Evolutionary conservation across 2,113 vertebrate genomes (phyloP).

Genomic region (Psephotus haematonotus): DNA sequence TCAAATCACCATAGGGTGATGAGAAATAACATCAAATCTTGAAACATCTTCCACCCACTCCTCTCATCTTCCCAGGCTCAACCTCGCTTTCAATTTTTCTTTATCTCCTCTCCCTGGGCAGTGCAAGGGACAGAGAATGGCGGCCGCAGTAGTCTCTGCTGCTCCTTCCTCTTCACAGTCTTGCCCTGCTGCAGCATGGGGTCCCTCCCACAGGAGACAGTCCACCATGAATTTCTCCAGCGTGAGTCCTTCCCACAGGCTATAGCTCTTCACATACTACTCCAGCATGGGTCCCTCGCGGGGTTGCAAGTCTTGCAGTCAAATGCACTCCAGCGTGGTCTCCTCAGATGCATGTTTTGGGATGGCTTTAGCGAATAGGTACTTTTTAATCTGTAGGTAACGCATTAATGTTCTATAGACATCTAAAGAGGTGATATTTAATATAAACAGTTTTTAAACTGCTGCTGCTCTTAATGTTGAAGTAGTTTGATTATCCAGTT

Average conservation of each 20-base stretch:
- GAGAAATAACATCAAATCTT: neutral
- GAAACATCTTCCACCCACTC: neutral
- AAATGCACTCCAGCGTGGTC: neutral
- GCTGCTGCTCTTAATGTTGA: neutral
- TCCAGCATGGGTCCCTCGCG: neutral
- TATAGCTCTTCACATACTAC: neutral
- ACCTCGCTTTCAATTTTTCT: neutral
- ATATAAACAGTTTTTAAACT: neutral
- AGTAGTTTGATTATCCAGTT: neutral
- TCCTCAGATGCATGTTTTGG: neutral
- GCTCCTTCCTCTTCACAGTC: neutral
- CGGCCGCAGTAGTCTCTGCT: accelerated
- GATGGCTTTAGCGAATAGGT: neutral
- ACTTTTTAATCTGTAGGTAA: neutral
- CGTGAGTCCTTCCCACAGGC: accelerated
- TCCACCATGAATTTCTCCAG: neutral
- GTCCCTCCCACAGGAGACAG: neutral
- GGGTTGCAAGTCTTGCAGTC: neutral
- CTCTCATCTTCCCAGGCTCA: neutral
- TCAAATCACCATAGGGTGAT: neutral
- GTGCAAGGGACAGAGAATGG: neutral
- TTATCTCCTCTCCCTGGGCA: accelerated
- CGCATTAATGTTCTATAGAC: neutral
- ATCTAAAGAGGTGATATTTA: neutral
- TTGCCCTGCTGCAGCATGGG: neutral